Evolutionary conservation across 2,797 vertebrate genomes (phyloP).

Genomic region (Coluber constrictor): DNA sequence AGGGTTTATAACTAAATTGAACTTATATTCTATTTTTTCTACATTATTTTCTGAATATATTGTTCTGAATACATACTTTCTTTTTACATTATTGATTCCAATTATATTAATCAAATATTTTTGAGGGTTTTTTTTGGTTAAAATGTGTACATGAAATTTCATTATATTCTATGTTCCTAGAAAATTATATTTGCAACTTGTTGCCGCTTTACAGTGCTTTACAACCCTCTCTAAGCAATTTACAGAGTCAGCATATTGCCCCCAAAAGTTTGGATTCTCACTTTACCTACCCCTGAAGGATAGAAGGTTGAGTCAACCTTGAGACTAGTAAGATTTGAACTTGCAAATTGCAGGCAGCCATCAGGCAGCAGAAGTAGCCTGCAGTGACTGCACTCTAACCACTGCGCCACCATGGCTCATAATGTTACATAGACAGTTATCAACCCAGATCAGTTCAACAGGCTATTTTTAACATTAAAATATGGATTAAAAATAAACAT

Average conservation of each 20-base stretch:
- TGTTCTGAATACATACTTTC: background rate
- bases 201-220: no score
- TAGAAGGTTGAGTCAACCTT: no score
- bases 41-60: background rate
- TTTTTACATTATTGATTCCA: background rate
- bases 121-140: background rate
- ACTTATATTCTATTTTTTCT: background rate
- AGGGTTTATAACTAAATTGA: background rate
- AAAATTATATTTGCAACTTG: background rate
- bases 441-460: background rate
- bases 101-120: background rate
- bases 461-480: constrained; percentile 38
- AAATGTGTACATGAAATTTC: background rate
- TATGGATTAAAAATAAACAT: constrained; percentile 21
- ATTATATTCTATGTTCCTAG: background rate
- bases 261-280: no score
- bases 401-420: background rate
- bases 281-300: no score
- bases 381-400: no score
- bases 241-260: no score
- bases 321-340: no score
- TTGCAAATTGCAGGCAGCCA: no score
- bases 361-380: no score
- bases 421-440: background rate
- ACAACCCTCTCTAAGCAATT: no score